A percentile compares a stretch with the other conserved stretches of the same genome.
phyloP scores from a whole-genome alignment of 2,797 vertebrate species.

The Mallotus villosus region DNA sequence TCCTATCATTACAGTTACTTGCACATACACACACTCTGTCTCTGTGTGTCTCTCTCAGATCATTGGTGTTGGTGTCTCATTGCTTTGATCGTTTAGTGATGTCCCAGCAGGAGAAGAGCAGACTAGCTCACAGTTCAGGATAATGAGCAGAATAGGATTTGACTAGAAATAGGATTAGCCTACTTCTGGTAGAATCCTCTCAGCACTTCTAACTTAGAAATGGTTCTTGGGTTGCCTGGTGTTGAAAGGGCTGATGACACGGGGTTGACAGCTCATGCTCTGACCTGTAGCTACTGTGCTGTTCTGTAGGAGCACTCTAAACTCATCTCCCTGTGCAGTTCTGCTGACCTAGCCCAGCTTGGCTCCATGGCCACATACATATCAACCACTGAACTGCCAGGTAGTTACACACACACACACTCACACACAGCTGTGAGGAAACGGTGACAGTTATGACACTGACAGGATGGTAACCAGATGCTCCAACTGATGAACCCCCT shows the following conservation, averaged over 20 bases:
- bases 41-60: background rate
- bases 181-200: background rate
- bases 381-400: background rate
- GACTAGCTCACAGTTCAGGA: background rate
- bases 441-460: background rate
- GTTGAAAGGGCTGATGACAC: too few relatives aligned
- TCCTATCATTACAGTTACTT: conserved; percentile 10
- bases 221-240: too few relatives aligned
- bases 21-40: background rate
- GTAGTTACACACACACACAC: background rate
- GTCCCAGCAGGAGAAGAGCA: background rate
- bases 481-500: background rate
- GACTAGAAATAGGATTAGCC: background rate
- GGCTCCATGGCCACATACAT: background rate
- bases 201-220: too few relatives aligned
- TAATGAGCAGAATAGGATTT: background rate
- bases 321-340: too few relatives aligned
- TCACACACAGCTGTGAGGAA: background rate
- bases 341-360: too few relatives aligned
- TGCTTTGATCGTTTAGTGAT: background rate
- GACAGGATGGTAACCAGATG: background rate
- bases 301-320: too few relatives aligned
- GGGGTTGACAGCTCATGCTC: too few relatives aligned
- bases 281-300: too few relatives aligned
- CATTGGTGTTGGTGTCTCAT: background rate